These are phyloP conservation scores for Ferdinandea cuprea DNA, from an alignment of 2,888 invertebrate genomes.

Conservation along the genomic window DNA sequence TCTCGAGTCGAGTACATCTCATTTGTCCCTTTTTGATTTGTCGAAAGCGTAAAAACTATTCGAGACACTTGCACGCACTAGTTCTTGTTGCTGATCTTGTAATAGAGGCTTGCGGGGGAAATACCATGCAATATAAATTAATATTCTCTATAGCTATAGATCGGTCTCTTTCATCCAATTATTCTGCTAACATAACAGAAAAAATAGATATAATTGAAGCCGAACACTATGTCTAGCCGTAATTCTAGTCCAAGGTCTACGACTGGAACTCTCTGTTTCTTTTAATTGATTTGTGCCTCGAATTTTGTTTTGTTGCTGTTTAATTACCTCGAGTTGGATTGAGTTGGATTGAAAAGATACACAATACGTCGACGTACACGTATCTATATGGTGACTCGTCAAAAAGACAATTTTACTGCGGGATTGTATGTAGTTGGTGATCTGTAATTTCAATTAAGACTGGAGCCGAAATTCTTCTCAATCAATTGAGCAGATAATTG, in stretches of 20 bases:
- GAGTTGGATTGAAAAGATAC: constrained; percentile 18
- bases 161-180: constrained; percentile 60
- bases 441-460: constrained; percentile 54
- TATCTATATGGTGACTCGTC: constrained; percentile 8
- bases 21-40: constrained; percentile 25
- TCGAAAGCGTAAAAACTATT: too few relatives aligned
- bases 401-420: constrained; percentile 26
- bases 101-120: not conserved
- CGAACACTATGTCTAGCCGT: constrained; percentile 29
- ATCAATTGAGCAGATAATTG: constrained; percentile 53
- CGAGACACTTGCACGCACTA: not conserved
- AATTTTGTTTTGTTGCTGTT: constrained; percentile 27
- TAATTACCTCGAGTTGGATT: constrained; percentile 28
- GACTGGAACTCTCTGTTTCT: constrained; percentile 4
- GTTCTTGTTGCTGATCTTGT: constrained; percentile 22
- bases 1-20: constrained; percentile 15
- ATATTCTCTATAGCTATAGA: not conserved
- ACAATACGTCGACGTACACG: not conserved
- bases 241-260: constrained; percentile 57
- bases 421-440: constrained; percentile 11
- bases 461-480: constrained; percentile 62
- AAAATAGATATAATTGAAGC: constrained; percentile 6
- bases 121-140: too few relatives aligned
- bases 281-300: constrained; percentile 52
- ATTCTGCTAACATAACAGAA: constrained; percentile 25